Conservation (phyloP, 2,888 invertebrate species). For the Athripsodes cinereus region DNA sequence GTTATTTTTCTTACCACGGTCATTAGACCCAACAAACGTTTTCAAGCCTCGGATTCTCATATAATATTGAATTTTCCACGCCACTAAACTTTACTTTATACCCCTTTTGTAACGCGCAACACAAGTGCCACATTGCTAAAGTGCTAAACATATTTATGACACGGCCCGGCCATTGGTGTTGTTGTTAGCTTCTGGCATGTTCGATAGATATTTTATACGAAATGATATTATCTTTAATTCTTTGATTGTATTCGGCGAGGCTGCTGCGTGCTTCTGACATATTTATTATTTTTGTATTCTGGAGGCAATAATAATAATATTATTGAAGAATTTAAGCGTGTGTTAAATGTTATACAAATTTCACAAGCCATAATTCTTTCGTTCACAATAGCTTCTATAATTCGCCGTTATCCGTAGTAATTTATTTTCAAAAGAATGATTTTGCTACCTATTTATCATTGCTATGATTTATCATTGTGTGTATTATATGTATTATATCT, state of each 20-base stretch:
- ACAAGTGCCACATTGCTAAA: not conserved
- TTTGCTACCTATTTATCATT: no score
- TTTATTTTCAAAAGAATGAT: no score
- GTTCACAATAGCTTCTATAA: no score
- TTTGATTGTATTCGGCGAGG: not conserved
- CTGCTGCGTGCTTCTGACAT: not conserved
- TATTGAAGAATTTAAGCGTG: no score
- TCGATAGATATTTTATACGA: not conserved
- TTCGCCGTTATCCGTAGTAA: no score
- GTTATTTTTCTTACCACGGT: not conserved
- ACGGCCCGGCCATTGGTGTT: no score
- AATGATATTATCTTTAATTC: not conserved
- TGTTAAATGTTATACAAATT: no score
- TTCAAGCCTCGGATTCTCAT: not conserved
- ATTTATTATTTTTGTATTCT: not conserved
- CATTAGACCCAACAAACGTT: not conserved
- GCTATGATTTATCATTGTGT: no score
- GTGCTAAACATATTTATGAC: not conserved
- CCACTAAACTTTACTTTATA: constrained; percentile 13
- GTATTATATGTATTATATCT: no score
- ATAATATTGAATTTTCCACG: constrained; percentile 17
- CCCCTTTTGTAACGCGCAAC: not conserved
- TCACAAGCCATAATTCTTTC: no score
- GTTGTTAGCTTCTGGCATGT: not conserved
- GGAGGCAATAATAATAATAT: no score